A percentile compares a stretch with the other conserved stretches of the same genome.
Evolutionary conservation across 2,797 vertebrate species (phyloP).

Genomic region (Pangasius sanitwongsei): DNA sequence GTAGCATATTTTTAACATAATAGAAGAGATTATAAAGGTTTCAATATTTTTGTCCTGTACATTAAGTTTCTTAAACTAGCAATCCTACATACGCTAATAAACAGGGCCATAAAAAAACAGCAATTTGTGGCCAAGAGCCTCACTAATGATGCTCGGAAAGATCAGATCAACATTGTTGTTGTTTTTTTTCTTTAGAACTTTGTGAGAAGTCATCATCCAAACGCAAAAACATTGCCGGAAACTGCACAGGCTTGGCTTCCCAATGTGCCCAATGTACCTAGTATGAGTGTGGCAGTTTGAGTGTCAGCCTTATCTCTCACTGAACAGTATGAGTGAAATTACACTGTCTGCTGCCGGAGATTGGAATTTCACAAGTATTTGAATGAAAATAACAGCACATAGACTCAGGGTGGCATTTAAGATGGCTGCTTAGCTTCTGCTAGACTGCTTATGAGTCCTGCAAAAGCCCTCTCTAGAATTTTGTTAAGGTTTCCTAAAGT

Average conservation of each 20-base stretch:
- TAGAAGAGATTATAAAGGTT: background rate
- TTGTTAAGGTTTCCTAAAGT: background rate
- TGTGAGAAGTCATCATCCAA: background rate
- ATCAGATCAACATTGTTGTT: background rate
- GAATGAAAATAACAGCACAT: constrained; percentile 25
- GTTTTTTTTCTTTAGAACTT: background rate
- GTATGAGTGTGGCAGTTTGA: constrained; percentile 10
- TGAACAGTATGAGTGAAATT: constrained; percentile 12
- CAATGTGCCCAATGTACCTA: background rate
- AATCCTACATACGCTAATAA: background rate
- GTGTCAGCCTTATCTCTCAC: constrained; percentile 10
- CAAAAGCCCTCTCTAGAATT: background rate
- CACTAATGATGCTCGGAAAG: background rate
- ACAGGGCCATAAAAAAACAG: background rate
- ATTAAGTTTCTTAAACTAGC: background rate
- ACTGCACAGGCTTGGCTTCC: background rate
- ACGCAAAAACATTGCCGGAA: background rate
- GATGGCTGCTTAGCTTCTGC: background rate
- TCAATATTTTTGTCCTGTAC: background rate
- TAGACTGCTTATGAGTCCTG: background rate
- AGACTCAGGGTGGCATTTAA: constrained; percentile 8
- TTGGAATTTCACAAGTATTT: constrained; percentile 21
- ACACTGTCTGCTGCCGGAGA: constrained; percentile 10
- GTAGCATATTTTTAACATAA: background rate
- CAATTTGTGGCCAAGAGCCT: background rate